These are phyloP conservation scores for Holothuria leucospilota DNA, from an alignment of 53 echinoderm and acorn worm species.

Conservation along the genomic window DNA sequence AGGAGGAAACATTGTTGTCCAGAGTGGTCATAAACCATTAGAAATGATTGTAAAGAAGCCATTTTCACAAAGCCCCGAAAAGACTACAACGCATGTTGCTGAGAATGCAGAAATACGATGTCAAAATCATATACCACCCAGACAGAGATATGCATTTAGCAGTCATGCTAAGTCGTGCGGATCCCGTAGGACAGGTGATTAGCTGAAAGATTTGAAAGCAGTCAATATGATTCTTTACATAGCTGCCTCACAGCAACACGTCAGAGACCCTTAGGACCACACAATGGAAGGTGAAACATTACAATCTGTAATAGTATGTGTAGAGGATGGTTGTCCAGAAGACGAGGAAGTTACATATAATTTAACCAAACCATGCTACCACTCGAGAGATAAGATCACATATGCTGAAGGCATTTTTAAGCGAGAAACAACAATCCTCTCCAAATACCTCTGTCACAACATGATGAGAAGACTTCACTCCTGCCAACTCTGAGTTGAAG, in stretches of 20 bases:
- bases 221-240: constrained; percentile 36
- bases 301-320: constrained; percentile 4
- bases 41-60: constrained; percentile 51
- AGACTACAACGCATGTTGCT: constrained; percentile 50
- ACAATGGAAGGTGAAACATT: background rate
- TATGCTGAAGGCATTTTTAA: constrained; percentile 54
- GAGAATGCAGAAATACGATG: constrained; percentile 51
- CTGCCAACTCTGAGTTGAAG: constrained; percentile 54
- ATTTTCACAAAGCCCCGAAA: constrained; percentile 44
- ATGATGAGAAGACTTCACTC: constrained; percentile 53
- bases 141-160: constrained; percentile 50
- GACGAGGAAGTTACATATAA: no score
- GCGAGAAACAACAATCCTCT: constrained; percentile 56
- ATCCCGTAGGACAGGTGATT: background rate
- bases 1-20: constrained; percentile 16
- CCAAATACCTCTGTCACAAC: constrained; percentile 15
- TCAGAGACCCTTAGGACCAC: constrained; percentile 2
- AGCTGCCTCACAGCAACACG: constrained; percentile 3
- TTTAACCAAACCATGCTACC: constrained; percentile 41
- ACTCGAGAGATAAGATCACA: constrained; percentile 57
- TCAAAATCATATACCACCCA: constrained; percentile 20
- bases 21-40: constrained; percentile 51
- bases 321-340: constrained; percentile 52
- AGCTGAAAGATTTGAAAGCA: constrained; percentile 16
- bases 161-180: constrained; percentile 40